Percentiles rank a stretch among this genome's conserved stretches.
Conservation (phyloP, 2,888 invertebrate species). For the Metacarcinus magister region DNA sequence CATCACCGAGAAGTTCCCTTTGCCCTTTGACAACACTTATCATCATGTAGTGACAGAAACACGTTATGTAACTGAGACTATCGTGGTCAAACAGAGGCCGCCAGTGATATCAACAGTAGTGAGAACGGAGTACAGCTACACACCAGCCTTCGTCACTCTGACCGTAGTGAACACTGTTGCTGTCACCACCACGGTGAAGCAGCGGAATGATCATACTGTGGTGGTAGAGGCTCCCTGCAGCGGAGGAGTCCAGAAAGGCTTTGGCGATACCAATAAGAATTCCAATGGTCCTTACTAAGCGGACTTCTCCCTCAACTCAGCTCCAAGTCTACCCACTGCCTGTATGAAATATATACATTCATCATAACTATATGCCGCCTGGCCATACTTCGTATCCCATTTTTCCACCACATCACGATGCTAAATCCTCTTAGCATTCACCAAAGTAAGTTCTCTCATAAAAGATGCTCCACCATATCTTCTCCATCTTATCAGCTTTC, state of each 20-base stretch:
- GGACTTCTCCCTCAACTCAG: too few species aligned
- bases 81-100: not conserved
- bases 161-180: not conserved
- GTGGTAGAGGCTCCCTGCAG: not conserved
- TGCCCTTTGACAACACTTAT: not conserved
- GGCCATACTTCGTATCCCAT: too few species aligned
- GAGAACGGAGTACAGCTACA: not conserved
- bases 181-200: not conserved
- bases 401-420: too few species aligned
- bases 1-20: not conserved
- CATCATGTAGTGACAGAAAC: not conserved
- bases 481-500: too few species aligned
- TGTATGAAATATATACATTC: too few species aligned
- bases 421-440: too few species aligned
- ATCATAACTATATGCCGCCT: too few species aligned
- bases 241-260: not conserved
- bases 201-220: not conserved
- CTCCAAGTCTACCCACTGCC: too few species aligned
- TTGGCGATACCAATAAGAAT: not conserved
- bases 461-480: too few species aligned
- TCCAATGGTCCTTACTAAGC: not conserved
- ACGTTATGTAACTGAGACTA: not conserved
- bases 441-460: too few species aligned
- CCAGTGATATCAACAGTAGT: not conserved
- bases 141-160: not conserved